Conservation (phyloP, 2,113 vertebrate species). For the Potamarius usumacintae region DNA sequence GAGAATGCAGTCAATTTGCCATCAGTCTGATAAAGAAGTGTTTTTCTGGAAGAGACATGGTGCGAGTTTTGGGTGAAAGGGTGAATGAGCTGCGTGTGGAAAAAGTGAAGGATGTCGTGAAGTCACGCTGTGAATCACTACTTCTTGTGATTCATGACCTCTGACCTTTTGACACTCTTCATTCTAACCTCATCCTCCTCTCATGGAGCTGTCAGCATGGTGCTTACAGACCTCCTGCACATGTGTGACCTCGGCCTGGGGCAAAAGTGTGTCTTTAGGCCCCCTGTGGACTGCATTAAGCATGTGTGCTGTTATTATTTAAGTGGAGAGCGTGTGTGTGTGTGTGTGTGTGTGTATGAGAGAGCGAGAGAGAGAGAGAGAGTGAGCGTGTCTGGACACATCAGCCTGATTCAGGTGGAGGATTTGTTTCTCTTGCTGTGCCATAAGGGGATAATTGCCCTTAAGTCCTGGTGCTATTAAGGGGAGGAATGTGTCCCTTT, state of each 20-base stretch:
- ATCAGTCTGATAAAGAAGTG: conserved; percentile 42
- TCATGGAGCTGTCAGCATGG: conserved; percentile 20
- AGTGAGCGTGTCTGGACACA: conserved; percentile 41
- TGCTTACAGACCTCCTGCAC: conserved; percentile 15
- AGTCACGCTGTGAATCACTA: conserved; percentile 55
- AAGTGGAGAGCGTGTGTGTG: conserved; percentile 38
- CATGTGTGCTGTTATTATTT: conserved; percentile 40
- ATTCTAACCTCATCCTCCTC: conserved; percentile 20
- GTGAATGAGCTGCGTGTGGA: conserved; percentile 43
- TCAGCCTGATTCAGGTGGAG: conserved; percentile 18
- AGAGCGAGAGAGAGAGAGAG: conserved; percentile 4
- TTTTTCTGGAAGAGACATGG: background rate
- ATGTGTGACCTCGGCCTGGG: conserved; percentile 38
- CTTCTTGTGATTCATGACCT: conserved; percentile 35
- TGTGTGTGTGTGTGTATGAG: background rate
- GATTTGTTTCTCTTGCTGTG: conserved; percentile 37
- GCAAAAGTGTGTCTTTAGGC: conserved; percentile 41
- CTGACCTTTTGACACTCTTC: conserved; percentile 30
- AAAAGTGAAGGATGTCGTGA: background rate
- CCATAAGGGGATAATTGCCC: conserved; percentile 45
- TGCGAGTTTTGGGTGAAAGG: conserved; percentile 52
- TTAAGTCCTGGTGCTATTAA: conserved; percentile 41
- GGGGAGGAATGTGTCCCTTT: conserved; percentile 31
- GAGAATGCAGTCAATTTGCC: conserved; percentile 40
- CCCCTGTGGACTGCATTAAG: conserved; percentile 39